Conservation (phyloP, 1,140 invertebrate genomes). For the Papilio helenus region DNA sequence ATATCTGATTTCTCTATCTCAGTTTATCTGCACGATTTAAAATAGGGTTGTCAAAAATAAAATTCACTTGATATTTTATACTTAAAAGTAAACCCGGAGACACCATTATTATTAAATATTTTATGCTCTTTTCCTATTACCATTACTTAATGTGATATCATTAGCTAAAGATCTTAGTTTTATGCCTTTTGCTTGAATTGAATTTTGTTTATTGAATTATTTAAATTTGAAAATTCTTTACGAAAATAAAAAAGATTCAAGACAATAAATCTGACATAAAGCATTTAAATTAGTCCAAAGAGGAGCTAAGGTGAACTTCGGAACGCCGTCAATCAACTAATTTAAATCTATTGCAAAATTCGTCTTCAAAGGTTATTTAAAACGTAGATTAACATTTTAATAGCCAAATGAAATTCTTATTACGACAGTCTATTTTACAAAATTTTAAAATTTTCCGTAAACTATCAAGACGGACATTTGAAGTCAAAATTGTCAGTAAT, state of each 20-base stretch:
- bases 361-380: background rate
- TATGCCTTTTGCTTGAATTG: background rate
- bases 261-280: constrained; percentile 13
- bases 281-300: constrained; percentile 2
- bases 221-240: background rate
- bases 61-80: background rate
- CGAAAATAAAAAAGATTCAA: background rate
- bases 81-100: background rate
- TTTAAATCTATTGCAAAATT: constrained; percentile 24
- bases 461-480: background rate
- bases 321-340: constrained; percentile 6
- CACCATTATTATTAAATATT: background rate
- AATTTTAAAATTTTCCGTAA: background rate
- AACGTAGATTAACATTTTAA: constrained; percentile 29
- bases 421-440: background rate
- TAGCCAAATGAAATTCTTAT: background rate
- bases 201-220: background rate
- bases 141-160: background rate
- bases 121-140: background rate
- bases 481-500: too few species aligned
- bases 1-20: background rate
- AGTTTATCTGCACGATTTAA: background rate
- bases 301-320: constrained; percentile 8
- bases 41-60: background rate
- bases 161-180: background rate